phyloP scores from a whole-genome alignment of 1,140 invertebrate species.

The Reticulitermes speratus region DNA sequence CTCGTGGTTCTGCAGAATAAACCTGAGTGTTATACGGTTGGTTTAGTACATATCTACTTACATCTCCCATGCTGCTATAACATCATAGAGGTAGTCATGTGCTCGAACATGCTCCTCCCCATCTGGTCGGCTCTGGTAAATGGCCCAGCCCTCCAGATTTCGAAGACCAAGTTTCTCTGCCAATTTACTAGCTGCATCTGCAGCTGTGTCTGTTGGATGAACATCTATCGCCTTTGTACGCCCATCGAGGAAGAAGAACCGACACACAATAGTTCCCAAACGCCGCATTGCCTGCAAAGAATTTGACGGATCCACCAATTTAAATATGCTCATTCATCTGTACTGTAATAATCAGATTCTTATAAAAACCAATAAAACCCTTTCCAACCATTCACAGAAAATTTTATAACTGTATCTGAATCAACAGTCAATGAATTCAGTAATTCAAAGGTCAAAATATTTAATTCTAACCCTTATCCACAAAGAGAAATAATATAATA shows the following conservation, averaged over 20 bases:
- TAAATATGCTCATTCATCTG: too few species aligned
- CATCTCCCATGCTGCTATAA: slow-evolving; percentile 92
- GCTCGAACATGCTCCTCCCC: slow-evolving; percentile 89
- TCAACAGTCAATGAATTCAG: too few species aligned
- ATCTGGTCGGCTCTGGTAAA: slow-evolving; percentile 83
- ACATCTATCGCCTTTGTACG: slow-evolving; percentile 94
- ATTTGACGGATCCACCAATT: not conserved
- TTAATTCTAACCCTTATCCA: too few species aligned
- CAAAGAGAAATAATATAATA: not conserved
- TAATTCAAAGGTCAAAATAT: too few species aligned
- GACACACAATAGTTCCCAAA: slow-evolving; percentile 88
- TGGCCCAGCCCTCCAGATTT: slow-evolving; percentile 89
- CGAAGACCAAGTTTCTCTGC: slow-evolving; percentile 84
- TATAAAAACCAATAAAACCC: too few species aligned
- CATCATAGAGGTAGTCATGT: slow-evolving; percentile 91
- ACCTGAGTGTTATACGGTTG: too few species aligned
- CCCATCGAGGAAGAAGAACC: slow-evolving; percentile 94
- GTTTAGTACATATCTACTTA: slow-evolving; percentile 49
- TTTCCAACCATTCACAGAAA: too few species aligned
- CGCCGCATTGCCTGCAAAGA: slow-evolving; percentile 76
- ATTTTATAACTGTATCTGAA: too few species aligned
- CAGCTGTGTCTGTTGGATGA: slow-evolving; percentile 90
- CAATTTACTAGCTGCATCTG: slow-evolving; percentile 83
- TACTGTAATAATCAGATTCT: too few species aligned
- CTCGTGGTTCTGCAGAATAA: too few species aligned